Evolutionary conservation across 1,140 invertebrate species (phyloP), one percentile per base, ranked within the genome.

Genomic region (Meloidogyne chitwoodi): DNA sequence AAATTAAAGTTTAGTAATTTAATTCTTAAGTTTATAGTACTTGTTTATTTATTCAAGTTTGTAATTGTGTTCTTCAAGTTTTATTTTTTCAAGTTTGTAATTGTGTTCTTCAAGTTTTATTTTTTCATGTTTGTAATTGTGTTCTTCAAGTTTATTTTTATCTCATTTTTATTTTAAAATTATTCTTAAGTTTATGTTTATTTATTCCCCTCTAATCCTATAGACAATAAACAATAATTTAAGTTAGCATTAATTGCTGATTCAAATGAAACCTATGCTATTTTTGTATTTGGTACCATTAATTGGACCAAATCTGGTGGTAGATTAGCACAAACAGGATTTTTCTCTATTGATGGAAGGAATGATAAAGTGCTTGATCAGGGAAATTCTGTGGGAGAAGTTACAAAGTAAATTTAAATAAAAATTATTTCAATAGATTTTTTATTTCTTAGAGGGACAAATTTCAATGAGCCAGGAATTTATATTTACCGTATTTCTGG

Each of bases 401-500:
- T 80, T n/a, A 64, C 77, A 2, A 80, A 66, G 77, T 77, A 69
- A n/a, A 3, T 16, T 11, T 48, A 5, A 31, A 19, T n/a, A 19
- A 14, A 3, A 75, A 79, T 61, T 29, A 24, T 22, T n/a, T 75
- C 11, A 14, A 14, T 10, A 16, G 12, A 77, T 24, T n/a, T 74
- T 31, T 12, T 75, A 26, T 77, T 44, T 27, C 6, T 38, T 22
- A 79, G 79, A 31, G 62, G 66, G 24, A 65, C 79, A 0, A 80
- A 80, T 67, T 77, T 81, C 61, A 44, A 74, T n/a, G 78, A 80
- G 22, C 41, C 65, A 27, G 79, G 79, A 0, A n/a, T 76, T n/a
- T 80, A 81, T 48, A 19, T 80, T 16, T 80, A 77, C 61, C 79
- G 79, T 26, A 65, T 80, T 38, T 80, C 79, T n/a, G 73, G 79